Evolutionary conservation across 2,113 vertebrate genomes (phyloP).

Genomic region (Theristicus caerulescens): DNA sequence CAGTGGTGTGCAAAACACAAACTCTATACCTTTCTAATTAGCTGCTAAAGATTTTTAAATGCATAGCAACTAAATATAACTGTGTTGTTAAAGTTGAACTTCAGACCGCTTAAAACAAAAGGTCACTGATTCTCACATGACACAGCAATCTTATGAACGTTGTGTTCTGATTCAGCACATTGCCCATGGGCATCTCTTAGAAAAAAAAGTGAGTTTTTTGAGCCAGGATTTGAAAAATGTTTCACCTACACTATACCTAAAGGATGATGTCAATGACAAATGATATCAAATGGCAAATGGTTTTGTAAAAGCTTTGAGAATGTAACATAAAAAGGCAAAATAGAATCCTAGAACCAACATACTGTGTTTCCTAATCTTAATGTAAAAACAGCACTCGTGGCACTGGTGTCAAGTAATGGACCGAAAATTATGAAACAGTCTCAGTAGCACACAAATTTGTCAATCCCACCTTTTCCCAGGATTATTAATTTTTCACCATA

Average conservation of each 20-base stretch:
- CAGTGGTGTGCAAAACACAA: neutral
- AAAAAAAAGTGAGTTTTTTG: neutral
- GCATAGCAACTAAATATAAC: neutral
- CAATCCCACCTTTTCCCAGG: fast-evolving
- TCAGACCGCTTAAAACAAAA: neutral
- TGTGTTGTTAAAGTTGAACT: neutral
- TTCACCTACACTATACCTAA: neutral
- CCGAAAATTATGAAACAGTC: neutral
- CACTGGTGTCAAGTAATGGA: neutral
- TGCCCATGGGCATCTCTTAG: neutral
- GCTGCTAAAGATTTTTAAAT: neutral
- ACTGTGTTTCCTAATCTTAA: neutral
- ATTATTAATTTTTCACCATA: neutral
- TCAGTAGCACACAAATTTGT: neutral
- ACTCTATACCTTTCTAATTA: neutral
- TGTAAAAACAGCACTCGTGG: neutral
- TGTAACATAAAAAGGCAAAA: neutral
- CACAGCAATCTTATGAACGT: fast-evolving
- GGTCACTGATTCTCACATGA: neutral
- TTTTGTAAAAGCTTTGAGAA: neutral
- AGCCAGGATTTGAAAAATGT: neutral
- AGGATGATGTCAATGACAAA: neutral
- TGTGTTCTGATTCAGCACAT: neutral
- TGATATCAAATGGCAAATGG: neutral
- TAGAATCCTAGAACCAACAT: neutral